These are phyloP conservation scores for Tetragnatha versicolor DNA, from an alignment of 1,140 invertebrate species.

Conservation along the genomic window DNA sequence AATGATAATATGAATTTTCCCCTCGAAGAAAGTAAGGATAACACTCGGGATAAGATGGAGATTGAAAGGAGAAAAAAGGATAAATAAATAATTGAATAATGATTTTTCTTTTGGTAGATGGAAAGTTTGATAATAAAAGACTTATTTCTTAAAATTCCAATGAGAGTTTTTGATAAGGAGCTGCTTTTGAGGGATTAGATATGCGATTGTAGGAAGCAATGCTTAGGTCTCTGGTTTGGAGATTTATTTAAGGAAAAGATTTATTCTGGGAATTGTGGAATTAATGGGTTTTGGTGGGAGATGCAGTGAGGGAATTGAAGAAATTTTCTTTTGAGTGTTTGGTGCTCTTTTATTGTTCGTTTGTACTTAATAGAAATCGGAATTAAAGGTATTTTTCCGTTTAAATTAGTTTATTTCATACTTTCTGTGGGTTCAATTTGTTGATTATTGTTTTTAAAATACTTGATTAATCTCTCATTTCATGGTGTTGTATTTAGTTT, in stretches of 20 bases:
- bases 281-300: not conserved
- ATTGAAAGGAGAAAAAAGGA: constrained; percentile 37
- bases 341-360: too few species aligned
- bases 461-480: too few species aligned
- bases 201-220: not conserved
- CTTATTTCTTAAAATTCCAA: constrained; percentile 55
- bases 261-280: not conserved
- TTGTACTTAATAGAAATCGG: too few species aligned
- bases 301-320: too few species aligned
- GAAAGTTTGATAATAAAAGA: constrained; percentile 50
- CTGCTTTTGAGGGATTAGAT: constrained; percentile 23
- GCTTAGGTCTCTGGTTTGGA: not conserved
- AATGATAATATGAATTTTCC: constrained; percentile 49
- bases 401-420: too few species aligned
- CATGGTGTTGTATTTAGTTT: too few species aligned
- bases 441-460: too few species aligned
- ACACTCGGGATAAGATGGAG: constrained; percentile 44
- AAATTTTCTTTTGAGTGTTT: too few species aligned
- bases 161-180: constrained; percentile 28
- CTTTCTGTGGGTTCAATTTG: too few species aligned
- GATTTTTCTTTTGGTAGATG: constrained; percentile 23
- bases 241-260: not conserved
- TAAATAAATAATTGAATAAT: constrained; percentile 53
- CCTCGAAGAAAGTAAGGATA: constrained; percentile 18
- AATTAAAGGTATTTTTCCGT: too few species aligned